Percentiles rank a stretch among this genome's conserved stretches.
Conservation (phyloP, 2,113 vertebrate species). For the Emydura subglobosa region DNA sequence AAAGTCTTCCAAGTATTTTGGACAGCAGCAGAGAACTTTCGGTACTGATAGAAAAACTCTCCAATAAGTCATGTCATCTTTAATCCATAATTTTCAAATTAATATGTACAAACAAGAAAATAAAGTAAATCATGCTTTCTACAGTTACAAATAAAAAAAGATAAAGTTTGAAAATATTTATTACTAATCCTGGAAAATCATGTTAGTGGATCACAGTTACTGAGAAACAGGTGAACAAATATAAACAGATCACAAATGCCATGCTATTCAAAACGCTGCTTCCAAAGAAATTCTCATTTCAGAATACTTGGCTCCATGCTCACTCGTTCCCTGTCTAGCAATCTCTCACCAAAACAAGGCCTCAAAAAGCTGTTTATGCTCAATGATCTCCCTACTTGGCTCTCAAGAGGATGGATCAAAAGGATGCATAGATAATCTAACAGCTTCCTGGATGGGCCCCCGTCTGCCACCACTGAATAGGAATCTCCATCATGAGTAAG, state of each 20-base stretch:
- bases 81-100: not conserved
- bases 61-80: not conserved
- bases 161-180: not conserved
- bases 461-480: not conserved
- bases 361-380: not conserved
- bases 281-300: not conserved
- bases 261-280: not conserved
- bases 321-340: not conserved
- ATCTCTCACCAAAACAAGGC: not conserved
- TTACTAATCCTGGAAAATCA: rapidly evolving
- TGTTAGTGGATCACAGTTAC: not conserved
- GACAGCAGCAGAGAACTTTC: not conserved
- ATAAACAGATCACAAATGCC: not conserved
- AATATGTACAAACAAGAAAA: not conserved
- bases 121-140: not conserved
- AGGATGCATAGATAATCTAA: not conserved
- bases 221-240: not conserved
- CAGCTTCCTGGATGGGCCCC: not conserved
- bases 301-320: not conserved
- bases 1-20: not conserved
- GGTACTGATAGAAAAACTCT: not conserved
- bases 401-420: not conserved
- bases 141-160: not conserved
- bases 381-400: not conserved
- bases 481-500: not conserved